Base-by-base conservation (phyloP, 2,797 vertebrate species). In the Crocidura indochinensis region DNA sequence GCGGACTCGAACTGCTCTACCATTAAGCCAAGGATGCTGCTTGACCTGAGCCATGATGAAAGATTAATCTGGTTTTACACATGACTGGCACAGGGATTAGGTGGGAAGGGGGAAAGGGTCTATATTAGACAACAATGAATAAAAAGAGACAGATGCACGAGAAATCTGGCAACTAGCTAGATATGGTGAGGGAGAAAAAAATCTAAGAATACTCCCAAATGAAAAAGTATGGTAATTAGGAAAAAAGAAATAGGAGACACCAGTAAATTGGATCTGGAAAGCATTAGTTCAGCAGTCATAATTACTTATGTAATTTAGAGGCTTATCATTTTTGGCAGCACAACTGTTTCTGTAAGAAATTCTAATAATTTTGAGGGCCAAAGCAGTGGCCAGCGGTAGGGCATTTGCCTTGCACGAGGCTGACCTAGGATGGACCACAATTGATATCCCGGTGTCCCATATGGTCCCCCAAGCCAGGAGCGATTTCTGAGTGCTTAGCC, bases 101-200 rank as follows among this genome's bases (percentile, higher is more conserved):
- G 7, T 67, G 67, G 10, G n/a, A 94, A 12, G 31, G 81, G 62
- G 38, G 77, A 49, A 82, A 90, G 7, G 27, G 11, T 82, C 78
- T 89, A 84, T 88, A 94, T 93, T 84, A 88, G 24, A 75, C 77
- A 8, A 81, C 68, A 88, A 77, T 22, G 4, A 68, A 90, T 92
- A 87, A 78, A 81, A 84, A 84, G 65, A 92, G 56, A 90, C 4
- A 9, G 46, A 76, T 0, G 0, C 31, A 78, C n/a, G 51, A 88
- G 60, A 82, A 93, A 90, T 78, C 78, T 72, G 47, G 44, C 83
- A 91, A 84, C 67, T 82, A 73, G 67, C 31, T 87, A 26, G 47
- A 91, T 84, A 9, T 83, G 46, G 65, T 31, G 24, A 72, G 9
- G 47, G 47, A 88, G 10, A 82, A 7, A 72, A 31, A 49, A 51